Evolutionary conservation across 30 jellyfish, hydroid and myxozoan species (phyloP).

Genomic region (Aurelia sp.): DNA sequence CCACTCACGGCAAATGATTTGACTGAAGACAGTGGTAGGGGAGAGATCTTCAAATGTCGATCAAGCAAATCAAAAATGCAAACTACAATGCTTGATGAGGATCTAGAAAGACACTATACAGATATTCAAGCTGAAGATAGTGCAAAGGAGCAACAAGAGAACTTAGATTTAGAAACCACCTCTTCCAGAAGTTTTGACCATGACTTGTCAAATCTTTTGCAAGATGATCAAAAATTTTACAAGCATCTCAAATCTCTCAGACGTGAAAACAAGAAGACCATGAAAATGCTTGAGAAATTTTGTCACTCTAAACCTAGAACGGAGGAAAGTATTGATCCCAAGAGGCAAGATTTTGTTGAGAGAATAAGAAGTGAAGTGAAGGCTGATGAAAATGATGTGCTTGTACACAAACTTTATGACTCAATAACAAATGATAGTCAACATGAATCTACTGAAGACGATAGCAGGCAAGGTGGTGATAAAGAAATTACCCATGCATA

Average conservation of each 20-base stretch:
- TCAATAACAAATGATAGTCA: background rate
- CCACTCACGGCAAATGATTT: slow-evolving; percentile 74
- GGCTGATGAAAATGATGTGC: background rate
- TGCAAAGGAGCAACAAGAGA: background rate
- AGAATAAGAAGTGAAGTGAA: slow-evolving; percentile 39
- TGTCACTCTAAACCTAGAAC: slow-evolving; percentile 28
- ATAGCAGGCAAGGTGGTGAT: background rate
- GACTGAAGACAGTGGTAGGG: background rate
- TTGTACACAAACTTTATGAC: slow-evolving; percentile 27
- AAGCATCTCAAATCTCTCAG: slow-evolving; percentile 76
- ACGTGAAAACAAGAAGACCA: slow-evolving; percentile 83
- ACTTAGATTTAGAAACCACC: background rate
- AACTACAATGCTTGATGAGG: background rate
- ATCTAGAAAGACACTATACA: background rate
- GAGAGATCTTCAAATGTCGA: too few species aligned
- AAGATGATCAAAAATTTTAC: slow-evolving; percentile 83
- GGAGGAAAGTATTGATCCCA: background rate
- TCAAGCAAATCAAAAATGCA: too few species aligned
- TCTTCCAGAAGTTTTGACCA: slow-evolving; percentile 8
- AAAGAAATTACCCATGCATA: background rate
- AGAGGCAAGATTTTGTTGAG: slow-evolving; percentile 4
- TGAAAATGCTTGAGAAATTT: slow-evolving; percentile 73
- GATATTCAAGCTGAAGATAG: background rate
- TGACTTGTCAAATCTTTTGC: slow-evolving; percentile 60
- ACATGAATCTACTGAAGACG: background rate